A percentile compares a stretch with the other conserved stretches of the same genome.
Evolutionary conservation across 1,140 invertebrate genomes (phyloP).

Genomic region (Colletes latitarsis): DNA sequence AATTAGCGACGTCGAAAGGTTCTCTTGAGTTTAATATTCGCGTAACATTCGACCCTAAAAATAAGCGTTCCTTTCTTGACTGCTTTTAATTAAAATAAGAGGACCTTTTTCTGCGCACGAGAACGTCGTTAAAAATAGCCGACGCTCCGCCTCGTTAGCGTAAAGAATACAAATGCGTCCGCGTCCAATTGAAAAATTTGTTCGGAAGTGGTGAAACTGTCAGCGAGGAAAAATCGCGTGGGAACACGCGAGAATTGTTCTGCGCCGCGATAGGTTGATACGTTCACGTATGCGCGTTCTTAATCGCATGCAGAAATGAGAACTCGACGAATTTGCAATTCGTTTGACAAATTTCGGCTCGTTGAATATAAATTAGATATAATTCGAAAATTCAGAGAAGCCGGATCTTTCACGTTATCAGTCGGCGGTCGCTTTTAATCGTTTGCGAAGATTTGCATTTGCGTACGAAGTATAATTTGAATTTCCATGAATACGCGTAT

Average conservation of each 20-base stretch:
- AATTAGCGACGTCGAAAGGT: too few relatives aligned
- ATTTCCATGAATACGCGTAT: too few relatives aligned
- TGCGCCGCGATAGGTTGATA: neutral
- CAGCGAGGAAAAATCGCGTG: slow-evolving; percentile 40
- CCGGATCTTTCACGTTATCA: too few relatives aligned
- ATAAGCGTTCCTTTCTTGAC: too few relatives aligned
- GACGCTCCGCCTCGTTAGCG: neutral
- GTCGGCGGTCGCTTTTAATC: too few relatives aligned
- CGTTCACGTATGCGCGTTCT: neutral
- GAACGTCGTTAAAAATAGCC: neutral
- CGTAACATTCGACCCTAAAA: too few relatives aligned
- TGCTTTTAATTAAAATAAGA: too few relatives aligned
- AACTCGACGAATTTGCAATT: neutral
- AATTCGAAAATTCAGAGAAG: neutral
- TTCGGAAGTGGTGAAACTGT: slow-evolving; percentile 25
- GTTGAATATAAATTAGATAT: neutral
- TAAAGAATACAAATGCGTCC: neutral
- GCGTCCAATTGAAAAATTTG: slow-evolving; percentile 41
- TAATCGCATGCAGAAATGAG: neutral
- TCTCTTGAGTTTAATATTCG: too few relatives aligned
- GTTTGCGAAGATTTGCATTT: neutral
- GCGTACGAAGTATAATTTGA: neutral
- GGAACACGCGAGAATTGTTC: slow-evolving; percentile 22
- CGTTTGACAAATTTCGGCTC: too few relatives aligned
- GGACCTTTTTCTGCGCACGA: neutral